phyloP scores from a whole-genome alignment of 2,797 vertebrate species.

The Bucorvus abyssinicus region DNA sequence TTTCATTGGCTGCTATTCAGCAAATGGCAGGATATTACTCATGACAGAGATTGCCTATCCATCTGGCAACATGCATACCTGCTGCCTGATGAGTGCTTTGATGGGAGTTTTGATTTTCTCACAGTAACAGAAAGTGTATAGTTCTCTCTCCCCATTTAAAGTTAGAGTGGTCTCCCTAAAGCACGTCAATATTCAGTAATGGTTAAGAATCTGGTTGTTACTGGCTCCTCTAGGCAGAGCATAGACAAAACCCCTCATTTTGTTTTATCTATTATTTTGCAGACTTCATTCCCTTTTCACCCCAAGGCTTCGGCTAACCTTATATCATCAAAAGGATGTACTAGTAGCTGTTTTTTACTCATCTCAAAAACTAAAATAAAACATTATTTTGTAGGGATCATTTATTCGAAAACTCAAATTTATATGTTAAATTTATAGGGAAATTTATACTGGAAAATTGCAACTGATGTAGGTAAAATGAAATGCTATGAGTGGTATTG shows the following conservation, averaged over 20 bases:
- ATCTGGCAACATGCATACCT: constrained; percentile 35
- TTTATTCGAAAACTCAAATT: neutral
- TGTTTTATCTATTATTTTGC: neutral
- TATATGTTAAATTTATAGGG: neutral
- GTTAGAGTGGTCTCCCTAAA: neutral
- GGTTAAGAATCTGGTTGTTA: neutral
- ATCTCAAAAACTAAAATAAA: neutral
- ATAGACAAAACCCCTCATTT: neutral
- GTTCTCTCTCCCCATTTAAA: neutral
- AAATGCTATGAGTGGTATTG: neutral
- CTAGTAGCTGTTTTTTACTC: neutral
- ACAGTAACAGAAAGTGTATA: neutral
- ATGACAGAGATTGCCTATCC: constrained; percentile 42
- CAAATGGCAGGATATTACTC: constrained; percentile 29
- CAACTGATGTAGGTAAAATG: neutral
- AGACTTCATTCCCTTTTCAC: neutral
- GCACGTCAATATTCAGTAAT: neutral
- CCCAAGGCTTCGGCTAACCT: neutral
- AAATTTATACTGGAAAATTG: neutral
- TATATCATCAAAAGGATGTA: neutral
- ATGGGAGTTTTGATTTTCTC: constrained; percentile 13
- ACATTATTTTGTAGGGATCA: neutral
- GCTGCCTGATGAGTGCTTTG: neutral
- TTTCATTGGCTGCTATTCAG: constrained; percentile 59
- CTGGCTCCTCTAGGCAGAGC: neutral